A percentile compares a stretch with the other conserved stretches of the same genome.
Conservation (phyloP, 1,140 invertebrate genomes). For the Idris sp. region DNA sequence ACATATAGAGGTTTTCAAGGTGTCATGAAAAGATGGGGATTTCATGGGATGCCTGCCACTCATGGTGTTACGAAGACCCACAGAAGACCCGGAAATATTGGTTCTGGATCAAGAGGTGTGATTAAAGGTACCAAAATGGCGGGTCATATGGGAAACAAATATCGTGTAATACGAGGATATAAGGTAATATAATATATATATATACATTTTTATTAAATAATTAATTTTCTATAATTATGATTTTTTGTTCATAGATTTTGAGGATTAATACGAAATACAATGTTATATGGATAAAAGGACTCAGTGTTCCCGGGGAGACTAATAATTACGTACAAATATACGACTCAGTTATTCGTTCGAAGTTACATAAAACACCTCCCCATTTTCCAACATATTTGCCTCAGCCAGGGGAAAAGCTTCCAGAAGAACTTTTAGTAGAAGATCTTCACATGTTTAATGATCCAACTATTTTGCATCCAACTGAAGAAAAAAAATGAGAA, state of each 20-base stretch:
- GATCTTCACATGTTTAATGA: constrained; percentile 84
- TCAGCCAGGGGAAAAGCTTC: constrained; percentile 78
- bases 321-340: constrained; percentile 90
- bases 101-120: constrained; percentile 90
- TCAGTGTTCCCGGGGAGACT: constrained; percentile 87
- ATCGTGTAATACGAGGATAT: constrained; percentile 84
- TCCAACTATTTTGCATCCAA: constrained; percentile 79
- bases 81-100: constrained; percentile 93
- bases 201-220: too few species aligned
- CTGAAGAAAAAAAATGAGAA: too few species aligned
- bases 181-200: constrained; percentile 73
- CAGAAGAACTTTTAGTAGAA: constrained; percentile 86
- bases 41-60: constrained; percentile 93
- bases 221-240: too few species aligned
- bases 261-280: constrained; percentile 96
- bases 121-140: constrained; percentile 98
- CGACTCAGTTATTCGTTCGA: constrained; percentile 86
- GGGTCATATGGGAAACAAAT: constrained; percentile 96
- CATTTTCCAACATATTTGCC: constrained; percentile 90
- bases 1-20: constrained; percentile 98
- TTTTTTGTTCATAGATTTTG: constrained; percentile 82
- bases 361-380: constrained; percentile 80
- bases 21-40: constrained; percentile 97
- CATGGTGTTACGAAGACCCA: constrained; percentile 98
- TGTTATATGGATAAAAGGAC: constrained; percentile 92